phyloP scores from a whole-genome alignment of 2,113 vertebrate genomes.

The Leucosticte australis region DNA sequence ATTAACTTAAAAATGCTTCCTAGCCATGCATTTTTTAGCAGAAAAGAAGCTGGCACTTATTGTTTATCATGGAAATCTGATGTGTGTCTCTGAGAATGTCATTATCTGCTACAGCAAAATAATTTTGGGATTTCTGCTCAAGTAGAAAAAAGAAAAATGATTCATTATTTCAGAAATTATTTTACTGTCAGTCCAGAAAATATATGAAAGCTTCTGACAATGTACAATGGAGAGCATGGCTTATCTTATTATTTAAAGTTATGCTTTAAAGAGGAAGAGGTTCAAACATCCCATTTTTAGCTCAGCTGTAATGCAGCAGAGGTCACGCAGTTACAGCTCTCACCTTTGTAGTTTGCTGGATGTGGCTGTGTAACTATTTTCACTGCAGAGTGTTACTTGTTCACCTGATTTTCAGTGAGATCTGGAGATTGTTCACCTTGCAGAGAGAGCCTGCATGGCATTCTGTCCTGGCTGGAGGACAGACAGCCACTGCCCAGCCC shows the following conservation, averaged over 20 bases:
- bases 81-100: slow-evolving; percentile 64
- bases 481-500: background rate
- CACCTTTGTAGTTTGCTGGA: slow-evolving; percentile 43
- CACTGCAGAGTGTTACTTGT: background rate
- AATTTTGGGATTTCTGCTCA: slow-evolving; percentile 68
- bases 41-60: slow-evolving; percentile 44
- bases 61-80: slow-evolving; percentile 66
- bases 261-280: slow-evolving; percentile 60
- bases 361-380: slow-evolving; percentile 20
- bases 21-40: background rate
- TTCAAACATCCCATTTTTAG: slow-evolving; percentile 75
- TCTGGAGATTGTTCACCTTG: background rate
- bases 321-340: slow-evolving; percentile 37
- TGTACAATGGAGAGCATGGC: slow-evolving; percentile 40
- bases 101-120: slow-evolving; percentile 70
- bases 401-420: slow-evolving; percentile 34
- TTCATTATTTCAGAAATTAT: slow-evolving; percentile 77
- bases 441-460: background rate
- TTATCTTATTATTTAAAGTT: slow-evolving; percentile 71
- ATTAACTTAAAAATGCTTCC: slow-evolving; percentile 36
- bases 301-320: slow-evolving; percentile 40
- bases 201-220: slow-evolving; percentile 69
- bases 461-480: background rate
- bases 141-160: slow-evolving; percentile 62
- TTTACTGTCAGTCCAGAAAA: slow-evolving; percentile 61